Evolutionary conservation across 1,140 invertebrate species (phyloP), one percentile per base, ranked within the genome.

Genomic region (Adoxophyes honmai): DNA sequence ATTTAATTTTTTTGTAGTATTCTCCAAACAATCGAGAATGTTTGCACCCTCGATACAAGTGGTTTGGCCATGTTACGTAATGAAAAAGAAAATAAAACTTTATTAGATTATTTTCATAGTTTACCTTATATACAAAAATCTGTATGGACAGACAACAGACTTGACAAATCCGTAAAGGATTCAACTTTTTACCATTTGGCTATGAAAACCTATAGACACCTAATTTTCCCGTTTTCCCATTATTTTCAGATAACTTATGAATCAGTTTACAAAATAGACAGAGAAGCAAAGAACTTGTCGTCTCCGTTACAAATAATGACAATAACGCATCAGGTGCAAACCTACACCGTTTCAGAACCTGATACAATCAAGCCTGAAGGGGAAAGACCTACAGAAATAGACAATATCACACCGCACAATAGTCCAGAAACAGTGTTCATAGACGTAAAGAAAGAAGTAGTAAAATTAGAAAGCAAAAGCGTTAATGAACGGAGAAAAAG

Each of bases 161-260:
- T n/a, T n/a, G n/a, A n/a, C n/a, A n/a, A n/a, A n/a, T n/a, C n/a
- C n/a, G n/a, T n/a, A n/a, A n/a, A n/a, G n/a, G n/a, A n/a, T n/a
- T n/a, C n/a, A n/a, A n/a, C n/a, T n/a, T n/a, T n/a, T n/a, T n/a
- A n/a, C n/a, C n/a, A n/a, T n/a, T n/a, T n/a, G n/a, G n/a, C n/a
- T n/a, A n/a, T n/a, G n/a, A n/a, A n/a, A n/a, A n/a, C n/a, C n/a
- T n/a, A n/a, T n/a, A n/a, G n/a, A n/a, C n/a, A n/a, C n/a, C n/a
- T n/a, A n/a, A n/a, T n/a, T n/a, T n/a, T n/a, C n/a, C n/a, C n/a
- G 21, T 52, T 21, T 21, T 36, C 13, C 9, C 39, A 55, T 58
- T 18, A 53, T 44, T 80, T 72, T 52, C 60, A 83, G 80, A 66
- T 83, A 36, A 74, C 73, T n/a, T 75, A 80, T 60, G 70, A 82